A percentile compares a stretch with the other conserved stretches of the same genome.
Conservation (phyloP, 2,888 invertebrate genomes). For the Chromoteleia sp. region DNA sequence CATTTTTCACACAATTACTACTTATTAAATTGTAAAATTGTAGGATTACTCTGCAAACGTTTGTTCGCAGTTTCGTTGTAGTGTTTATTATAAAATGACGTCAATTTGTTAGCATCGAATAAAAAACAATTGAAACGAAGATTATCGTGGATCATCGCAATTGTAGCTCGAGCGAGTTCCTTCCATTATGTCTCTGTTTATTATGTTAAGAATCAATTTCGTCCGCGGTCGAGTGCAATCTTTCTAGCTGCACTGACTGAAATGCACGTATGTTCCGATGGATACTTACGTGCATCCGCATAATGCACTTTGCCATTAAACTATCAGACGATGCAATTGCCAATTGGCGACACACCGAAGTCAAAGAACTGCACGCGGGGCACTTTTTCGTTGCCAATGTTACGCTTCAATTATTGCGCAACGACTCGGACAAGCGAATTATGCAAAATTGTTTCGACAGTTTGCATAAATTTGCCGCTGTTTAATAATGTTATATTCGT, state of each 20-base stretch:
- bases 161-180: slow-evolving; percentile 42
- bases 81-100: slow-evolving; percentile 14
- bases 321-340: slow-evolving; percentile 80
- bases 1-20: too few relatives aligned
- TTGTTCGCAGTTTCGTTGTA: slow-evolving; percentile 1
- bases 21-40: too few relatives aligned
- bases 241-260: slow-evolving; percentile 53
- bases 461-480: slow-evolving; percentile 6
- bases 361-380: slow-evolving; percentile 55
- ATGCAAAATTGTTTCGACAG: not conserved
- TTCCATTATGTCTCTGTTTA: slow-evolving; percentile 59
- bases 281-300: slow-evolving; percentile 52
- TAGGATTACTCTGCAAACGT: not conserved
- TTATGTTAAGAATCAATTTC: slow-evolving; percentile 66
- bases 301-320: slow-evolving; percentile 75
- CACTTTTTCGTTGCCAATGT: slow-evolving; percentile 68
- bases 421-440: slow-evolving; percentile 6
- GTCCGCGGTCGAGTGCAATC: slow-evolving; percentile 39
- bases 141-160: slow-evolving; percentile 42
- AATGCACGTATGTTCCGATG: slow-evolving; percentile 63
- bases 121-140: slow-evolving; percentile 42
- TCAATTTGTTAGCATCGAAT: slow-evolving; percentile 27
- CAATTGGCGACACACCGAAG: slow-evolving; percentile 74
- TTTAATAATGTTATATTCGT: not conserved
- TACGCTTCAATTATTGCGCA: slow-evolving; percentile 53